Evolutionary conservation across 2,888 invertebrate genomes (phyloP), one percentile per base, ranked within the genome.

Genomic region (Oithona nana): DNA sequence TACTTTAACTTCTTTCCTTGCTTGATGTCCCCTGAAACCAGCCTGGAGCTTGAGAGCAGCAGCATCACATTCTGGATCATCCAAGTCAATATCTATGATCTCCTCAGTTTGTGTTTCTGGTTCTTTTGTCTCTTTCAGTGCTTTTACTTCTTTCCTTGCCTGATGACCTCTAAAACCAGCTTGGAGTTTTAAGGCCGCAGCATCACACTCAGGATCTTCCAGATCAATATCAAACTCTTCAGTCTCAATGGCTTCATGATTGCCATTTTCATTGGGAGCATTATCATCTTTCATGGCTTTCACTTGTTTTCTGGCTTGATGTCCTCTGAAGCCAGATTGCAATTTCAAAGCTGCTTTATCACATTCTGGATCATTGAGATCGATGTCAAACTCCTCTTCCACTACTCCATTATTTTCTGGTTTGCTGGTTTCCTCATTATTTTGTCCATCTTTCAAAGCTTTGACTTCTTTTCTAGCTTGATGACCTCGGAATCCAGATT

Each of bases 321-420:
- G 28, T 8, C 59, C 59, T 48, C 59, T 31, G 28, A 59, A 59
- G 26, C 59, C 49, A 26, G 59, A 39, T 28, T 59, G 59, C 13
- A 59, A 48, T 26, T 59, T 59, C 2, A 26, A 16, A 26, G 59
- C 49, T 2, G 59, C 59, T 20, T 57, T 16, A 20, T 31, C 30
- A 3, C 26, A 28, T 11, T 57, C 57, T 20, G 28, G 57, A 29
- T 57, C 54, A 11, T 39, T 16, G 8, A 39, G 16, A 16, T 39
- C 16, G 39, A 39, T 6, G 8, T 39, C 39, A 39, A 16, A 6
- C 39, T 39, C 39, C 39, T 11, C 39, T 39, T 39, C 39, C 6
- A 39, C 39, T 39, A 39, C 16, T 11, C 6, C 6, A 39, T 39
- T 39, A 16, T 39, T 11, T 11, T 56, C 56, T 26, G 28, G 56